Percentiles rank a stretch among this genome's conserved stretches.
phyloP scores from a whole-genome alignment of 1,140 invertebrate genomes.

The Trachymyrmex septentrionalis region DNA sequence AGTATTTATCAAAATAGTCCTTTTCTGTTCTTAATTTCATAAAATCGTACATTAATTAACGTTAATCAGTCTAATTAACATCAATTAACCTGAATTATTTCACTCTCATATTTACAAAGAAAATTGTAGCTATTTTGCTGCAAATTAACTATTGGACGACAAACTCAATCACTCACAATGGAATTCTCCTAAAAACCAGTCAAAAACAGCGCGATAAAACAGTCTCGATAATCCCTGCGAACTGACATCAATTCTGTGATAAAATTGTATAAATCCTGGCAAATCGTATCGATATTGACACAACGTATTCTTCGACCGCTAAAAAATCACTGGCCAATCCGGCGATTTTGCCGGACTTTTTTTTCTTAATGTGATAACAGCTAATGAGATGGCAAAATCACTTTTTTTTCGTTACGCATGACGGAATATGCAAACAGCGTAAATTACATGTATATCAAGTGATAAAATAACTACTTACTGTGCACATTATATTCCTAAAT shows the following conservation, averaged over 20 bases:
- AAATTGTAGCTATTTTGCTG: not conserved
- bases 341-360: not conserved
- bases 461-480: not conserved
- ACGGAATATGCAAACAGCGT: not conserved
- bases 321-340: slow-evolving; percentile 13
- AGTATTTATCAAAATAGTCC: not conserved
- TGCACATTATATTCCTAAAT: not conserved
- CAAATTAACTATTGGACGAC: not conserved
- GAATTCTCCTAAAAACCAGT: not conserved
- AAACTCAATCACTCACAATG: not conserved
- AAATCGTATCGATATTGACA: not conserved
- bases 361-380: slow-evolving; percentile 11
- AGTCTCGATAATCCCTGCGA: not conserved
- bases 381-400: not conserved
- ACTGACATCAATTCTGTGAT: not conserved
- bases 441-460: not conserved
- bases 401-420: not conserved
- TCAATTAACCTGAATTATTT: not conserved
- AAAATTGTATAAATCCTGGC: not conserved
- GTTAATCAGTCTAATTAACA: not conserved
- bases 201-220: not conserved
- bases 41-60: not conserved
- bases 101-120: not conserved
- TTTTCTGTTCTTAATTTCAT: not conserved
- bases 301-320: not conserved